Evolutionary conservation across 2,113 vertebrate genomes (phyloP).

Genomic region (Irena cyanogastra): DNA sequence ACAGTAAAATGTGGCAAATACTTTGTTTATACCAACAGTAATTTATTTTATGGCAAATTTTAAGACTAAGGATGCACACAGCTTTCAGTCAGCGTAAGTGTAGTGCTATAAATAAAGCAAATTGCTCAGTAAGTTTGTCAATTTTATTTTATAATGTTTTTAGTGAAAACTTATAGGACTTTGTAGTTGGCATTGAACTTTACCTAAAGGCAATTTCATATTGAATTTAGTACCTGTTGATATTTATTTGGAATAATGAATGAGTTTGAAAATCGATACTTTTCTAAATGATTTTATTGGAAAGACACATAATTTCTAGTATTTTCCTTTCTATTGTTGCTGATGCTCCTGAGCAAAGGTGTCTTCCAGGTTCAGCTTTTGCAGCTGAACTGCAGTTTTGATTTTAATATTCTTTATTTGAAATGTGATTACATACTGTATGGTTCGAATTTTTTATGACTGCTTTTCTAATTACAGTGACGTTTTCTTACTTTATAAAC

Average conservation of each 20-base stretch:
- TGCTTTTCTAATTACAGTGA: conserved; percentile 68
- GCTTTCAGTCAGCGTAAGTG: conserved; percentile 27
- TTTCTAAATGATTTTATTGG: conserved; percentile 50
- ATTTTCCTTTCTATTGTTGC: conserved; percentile 45
- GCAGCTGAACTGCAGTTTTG: conserved; percentile 61
- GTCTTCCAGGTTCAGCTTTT: conserved; percentile 68
- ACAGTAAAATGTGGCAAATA: conserved; percentile 40
- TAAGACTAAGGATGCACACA: conserved; percentile 8
- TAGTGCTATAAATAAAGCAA: conserved; percentile 60
- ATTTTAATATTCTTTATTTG: conserved; percentile 68
- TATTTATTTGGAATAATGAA: conserved; percentile 32
- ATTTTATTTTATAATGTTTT: conserved; percentile 60
- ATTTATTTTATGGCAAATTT: conserved; percentile 69
- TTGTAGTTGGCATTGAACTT: conserved; percentile 23
- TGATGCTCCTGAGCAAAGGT: conserved; percentile 38
- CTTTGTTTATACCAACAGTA: conserved; percentile 51
- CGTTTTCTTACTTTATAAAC: conserved; percentile 69
- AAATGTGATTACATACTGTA: conserved; percentile 57
- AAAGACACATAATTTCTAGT: neutral
- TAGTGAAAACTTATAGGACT: conserved; percentile 41
- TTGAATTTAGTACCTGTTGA: conserved; percentile 37
- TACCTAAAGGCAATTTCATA: conserved; percentile 39
- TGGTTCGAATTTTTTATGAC: conserved; percentile 70
- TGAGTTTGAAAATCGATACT: conserved; percentile 23
- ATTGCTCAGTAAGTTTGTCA: conserved; percentile 20